Conservation (phyloP, 2,797 vertebrate species). For the Limnodromus scolopaceus region DNA sequence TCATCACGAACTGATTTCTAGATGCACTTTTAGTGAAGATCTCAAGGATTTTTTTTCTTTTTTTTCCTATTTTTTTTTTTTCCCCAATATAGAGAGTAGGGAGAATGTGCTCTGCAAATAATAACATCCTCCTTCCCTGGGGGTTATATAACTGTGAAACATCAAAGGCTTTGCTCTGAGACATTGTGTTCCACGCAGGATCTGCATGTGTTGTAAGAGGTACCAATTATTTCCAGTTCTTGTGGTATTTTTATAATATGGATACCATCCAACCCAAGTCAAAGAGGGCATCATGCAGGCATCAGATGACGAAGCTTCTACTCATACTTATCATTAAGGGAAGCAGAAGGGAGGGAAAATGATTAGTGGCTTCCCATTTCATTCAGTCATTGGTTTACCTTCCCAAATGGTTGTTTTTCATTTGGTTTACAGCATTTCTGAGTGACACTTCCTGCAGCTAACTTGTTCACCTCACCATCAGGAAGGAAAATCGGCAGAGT, state of each 20-base stretch:
- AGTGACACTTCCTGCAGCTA: background rate
- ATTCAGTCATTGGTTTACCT: background rate
- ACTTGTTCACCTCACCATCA: background rate
- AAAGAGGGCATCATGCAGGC: slow-evolving; percentile 34
- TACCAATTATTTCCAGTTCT: slow-evolving; percentile 59
- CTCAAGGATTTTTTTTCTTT: background rate
- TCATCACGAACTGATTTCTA: background rate
- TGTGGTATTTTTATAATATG: slow-evolving; percentile 41
- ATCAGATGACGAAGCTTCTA: slow-evolving; percentile 16
- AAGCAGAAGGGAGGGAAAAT: background rate
- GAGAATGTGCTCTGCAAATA: background rate
- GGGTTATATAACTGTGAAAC: slow-evolving; percentile 48
- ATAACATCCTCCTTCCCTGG: slow-evolving; percentile 4
- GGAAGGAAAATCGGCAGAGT: background rate
- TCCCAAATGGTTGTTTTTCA: slow-evolving; percentile 10
- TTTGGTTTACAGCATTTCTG: slow-evolving; percentile 2
- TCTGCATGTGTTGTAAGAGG: slow-evolving; percentile 46
- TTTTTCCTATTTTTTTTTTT: too few species aligned
- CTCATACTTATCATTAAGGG: slow-evolving; percentile 42
- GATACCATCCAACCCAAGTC: background rate
- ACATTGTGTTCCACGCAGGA: slow-evolving; percentile 32
- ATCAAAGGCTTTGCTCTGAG: slow-evolving; percentile 41
- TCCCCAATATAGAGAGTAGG: background rate
- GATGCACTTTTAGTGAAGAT: background rate
- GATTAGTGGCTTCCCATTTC: slow-evolving; percentile 37